Percentiles rank a stretch among this genome's conserved stretches.
These are phyloP conservation scores for Zootoca vivipara DNA, from an alignment of 2,113 vertebrate genomes.

Conservation along the genomic window DNA sequence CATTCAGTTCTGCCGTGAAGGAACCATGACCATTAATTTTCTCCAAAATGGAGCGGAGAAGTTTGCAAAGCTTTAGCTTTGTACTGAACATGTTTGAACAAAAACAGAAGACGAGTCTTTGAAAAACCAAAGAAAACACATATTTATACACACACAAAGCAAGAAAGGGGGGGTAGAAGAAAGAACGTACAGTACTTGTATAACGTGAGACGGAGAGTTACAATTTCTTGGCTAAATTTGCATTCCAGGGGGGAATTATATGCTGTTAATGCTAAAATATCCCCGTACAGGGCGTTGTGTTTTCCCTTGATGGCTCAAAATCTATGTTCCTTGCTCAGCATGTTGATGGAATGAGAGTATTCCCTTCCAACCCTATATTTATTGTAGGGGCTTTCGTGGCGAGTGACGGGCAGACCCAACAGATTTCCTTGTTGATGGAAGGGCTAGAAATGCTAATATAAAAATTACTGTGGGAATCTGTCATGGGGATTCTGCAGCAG, in stretches of 20 bases:
- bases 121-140: neutral
- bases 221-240: conserved; percentile 20
- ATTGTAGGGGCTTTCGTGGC: neutral
- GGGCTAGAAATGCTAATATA: neutral
- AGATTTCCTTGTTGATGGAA: conserved; percentile 13
- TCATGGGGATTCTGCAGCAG: neutral
- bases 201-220: conserved; percentile 20
- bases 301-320: conserved; percentile 32
- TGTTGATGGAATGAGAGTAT: neutral
- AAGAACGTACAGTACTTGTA: neutral
- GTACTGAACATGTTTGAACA: conserved; percentile 26
- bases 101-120: conserved; percentile 44
- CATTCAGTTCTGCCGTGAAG: neutral
- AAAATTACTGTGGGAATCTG: neutral
- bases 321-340: rapidly evolving
- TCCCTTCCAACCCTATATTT: neutral
- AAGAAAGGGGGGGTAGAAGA: neutral
- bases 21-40: neutral
- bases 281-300: neutral
- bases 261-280: neutral
- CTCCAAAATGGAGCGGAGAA: neutral
- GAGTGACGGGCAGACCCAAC: neutral
- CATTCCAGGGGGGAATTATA: conserved; percentile 34
- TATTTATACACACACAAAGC: neutral
- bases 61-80: conserved; percentile 10